phyloP scores from a whole-genome alignment of 2,888 invertebrate genomes.

The Sphinx pinastri region DNA sequence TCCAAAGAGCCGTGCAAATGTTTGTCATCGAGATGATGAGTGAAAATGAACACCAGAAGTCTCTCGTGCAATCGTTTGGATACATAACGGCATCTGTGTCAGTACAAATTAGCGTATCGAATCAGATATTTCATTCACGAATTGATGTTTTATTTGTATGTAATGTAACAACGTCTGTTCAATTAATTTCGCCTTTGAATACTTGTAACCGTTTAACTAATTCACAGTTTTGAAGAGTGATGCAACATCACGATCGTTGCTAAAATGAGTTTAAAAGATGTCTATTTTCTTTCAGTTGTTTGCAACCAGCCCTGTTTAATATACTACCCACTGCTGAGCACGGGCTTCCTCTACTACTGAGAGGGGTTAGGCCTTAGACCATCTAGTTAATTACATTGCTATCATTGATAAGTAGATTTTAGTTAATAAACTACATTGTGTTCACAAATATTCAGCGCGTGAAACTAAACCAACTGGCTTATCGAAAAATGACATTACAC shows the following conservation, averaged over 20 bases:
- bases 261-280: background rate
- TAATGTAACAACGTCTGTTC: background rate
- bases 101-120: constrained; percentile 38
- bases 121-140: constrained; percentile 38
- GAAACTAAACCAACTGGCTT: constrained; percentile 1
- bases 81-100: constrained; percentile 36
- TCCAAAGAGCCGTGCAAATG: background rate
- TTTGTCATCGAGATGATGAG: constrained; percentile 2
- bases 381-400: background rate
- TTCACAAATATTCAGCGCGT: constrained; percentile 38
- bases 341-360: no score
- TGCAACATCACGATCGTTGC: background rate
- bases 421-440: constrained; percentile 37
- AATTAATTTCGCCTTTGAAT: background rate
- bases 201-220: background rate
- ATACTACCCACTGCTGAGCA: no score
- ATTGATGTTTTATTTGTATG: background rate
- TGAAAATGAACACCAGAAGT: constrained; percentile 29
- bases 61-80: constrained; percentile 31
- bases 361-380: no score
- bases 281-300: background rate
- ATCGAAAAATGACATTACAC: background rate
- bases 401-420: constrained; percentile 22
- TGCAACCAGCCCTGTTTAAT: background rate
- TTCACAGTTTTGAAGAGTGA: background rate